Evolutionary conservation across 2,113 vertebrate species (phyloP), one percentile per base, ranked within the genome.

Genomic region (Colinus virginianus): DNA sequence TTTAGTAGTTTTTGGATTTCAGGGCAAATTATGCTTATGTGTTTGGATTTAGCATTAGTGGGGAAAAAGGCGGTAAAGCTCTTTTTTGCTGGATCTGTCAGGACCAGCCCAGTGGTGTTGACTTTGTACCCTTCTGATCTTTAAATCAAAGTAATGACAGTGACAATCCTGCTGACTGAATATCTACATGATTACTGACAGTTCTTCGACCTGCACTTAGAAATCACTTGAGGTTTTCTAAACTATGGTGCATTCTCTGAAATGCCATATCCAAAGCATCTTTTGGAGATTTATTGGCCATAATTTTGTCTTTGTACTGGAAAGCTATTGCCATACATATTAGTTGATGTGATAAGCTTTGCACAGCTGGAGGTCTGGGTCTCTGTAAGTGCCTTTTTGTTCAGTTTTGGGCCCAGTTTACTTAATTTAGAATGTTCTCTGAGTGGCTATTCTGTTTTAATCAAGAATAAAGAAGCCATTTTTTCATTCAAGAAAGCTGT

Each of bases 371-470:
- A 80, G 80, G 43, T 48, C n/a, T 62, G 23, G 23, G 45, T 21
- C 53, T 56, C 34, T 72, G 40, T 74, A 91, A 84, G 11, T 15
- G 28, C 2, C 10, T 51, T 78, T 93, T 85, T 78, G 8, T 71
- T 91, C 48, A 32, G 8, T 69, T 88, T 94, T 94, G 43, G 21
- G 88, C 11, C 6, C n/a, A 83, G 12, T 3, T 66, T 8, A 13
- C 84, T 87, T 85, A 22, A 55, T 85, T 83, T 55, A 91, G 82
- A 70, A 40, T 32, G 70, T 86, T 46, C 14, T 81, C 22, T 71
- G 30, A 9, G 0, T 78, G 58, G 12, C 30, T 62, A 32, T 20
- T 9, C 5, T 61, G 13, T 69, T 78, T 68, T 63, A 94, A 43
- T 20, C 48, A 30, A 49, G 30, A 49, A 56, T 72, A 56, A 67